Conservation (phyloP, 2,888 invertebrate genomes). For the Anaspis maculata region DNA sequence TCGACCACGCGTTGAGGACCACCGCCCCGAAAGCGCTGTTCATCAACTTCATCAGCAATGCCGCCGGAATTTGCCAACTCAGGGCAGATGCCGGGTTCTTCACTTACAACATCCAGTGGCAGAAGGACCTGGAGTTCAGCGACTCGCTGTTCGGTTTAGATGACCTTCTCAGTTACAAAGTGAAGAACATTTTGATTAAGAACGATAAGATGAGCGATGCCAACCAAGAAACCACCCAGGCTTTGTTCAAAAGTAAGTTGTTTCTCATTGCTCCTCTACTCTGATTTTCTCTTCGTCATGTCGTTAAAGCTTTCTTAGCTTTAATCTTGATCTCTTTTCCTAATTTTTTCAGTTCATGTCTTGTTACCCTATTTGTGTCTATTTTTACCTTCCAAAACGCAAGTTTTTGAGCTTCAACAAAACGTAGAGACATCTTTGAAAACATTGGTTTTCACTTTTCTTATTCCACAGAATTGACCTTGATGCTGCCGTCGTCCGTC, state of each 20-base stretch:
- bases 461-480: conserved; percentile 28
- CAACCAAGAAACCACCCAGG: conserved; percentile 31
- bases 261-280: background rate
- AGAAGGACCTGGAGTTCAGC: conserved; percentile 27
- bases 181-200: conserved; percentile 30
- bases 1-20: conserved; percentile 34
- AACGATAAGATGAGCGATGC: conserved; percentile 28
- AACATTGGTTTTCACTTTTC: too few relatives aligned
- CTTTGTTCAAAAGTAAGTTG: conserved; percentile 36
- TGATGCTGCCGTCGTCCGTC: conserved; percentile 30
- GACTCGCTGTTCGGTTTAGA: conserved; percentile 33
- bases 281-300: background rate
- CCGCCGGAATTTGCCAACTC: conserved; percentile 30
- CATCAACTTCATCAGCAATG: conserved; percentile 32
- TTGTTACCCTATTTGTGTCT: too few relatives aligned
- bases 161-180: conserved; percentile 28
- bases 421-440: too few relatives aligned
- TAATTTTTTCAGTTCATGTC: too few relatives aligned
- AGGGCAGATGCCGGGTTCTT: conserved; percentile 32
- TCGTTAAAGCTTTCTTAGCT: too few relatives aligned
- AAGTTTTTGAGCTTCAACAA: too few relatives aligned
- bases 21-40: conserved; percentile 35
- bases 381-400: too few relatives aligned
- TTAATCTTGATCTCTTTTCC: too few relatives aligned
- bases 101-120: conserved; percentile 34